Base-by-base conservation (phyloP, 2,888 invertebrate species). In the Sisyra terminalis region DNA sequence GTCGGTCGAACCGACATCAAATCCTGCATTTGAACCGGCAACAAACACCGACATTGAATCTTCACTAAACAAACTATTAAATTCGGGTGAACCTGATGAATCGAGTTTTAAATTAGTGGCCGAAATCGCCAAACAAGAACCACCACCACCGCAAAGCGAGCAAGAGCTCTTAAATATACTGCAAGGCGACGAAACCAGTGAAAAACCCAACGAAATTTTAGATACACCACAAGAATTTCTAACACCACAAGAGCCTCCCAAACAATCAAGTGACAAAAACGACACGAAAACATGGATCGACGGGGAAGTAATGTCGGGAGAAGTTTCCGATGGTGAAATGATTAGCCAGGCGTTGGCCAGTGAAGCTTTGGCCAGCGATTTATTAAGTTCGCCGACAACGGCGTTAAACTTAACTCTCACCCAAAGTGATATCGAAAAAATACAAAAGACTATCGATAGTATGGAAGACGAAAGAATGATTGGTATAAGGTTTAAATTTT, bases 371-470 rank as follows among this genome's bases (percentile, higher is more conserved):
- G 43, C 43, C n/a, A 31, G 35, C 16, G 43, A 37, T 6, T 18
- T 43, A 5, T 30, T 43, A 8, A 43, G 38, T 10, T 43, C 43
- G 0, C 43, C 43, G 10, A 43, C 43, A 16, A 14, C 38, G 10
- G 17, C 35, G 11, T n/a, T 35, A 4, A 18, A 15, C 10, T 36
- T 35, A 29, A 30, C 37, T 11, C 14, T 43, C 14, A 38, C 43
- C 3, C 43, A 37, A n/a, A 43, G 43, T 38, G 43, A 43, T 43
- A 30, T 43, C 4, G 43, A 43, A 30, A 43, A 37, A 17, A 43
- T 43, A 15, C 37, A 43, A 30, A 43, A 37, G 3, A 38, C 37
- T 11, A 43, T 43, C 16, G 37, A 38, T 11, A 43, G 49, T 50
- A 37, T 43, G 42, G 37, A 36, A 39, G 29, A 14, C n/a, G 13